Evolutionary conservation across 1,140 invertebrate species (phyloP).

Genomic region (Dreissena rostriformis): DNA sequence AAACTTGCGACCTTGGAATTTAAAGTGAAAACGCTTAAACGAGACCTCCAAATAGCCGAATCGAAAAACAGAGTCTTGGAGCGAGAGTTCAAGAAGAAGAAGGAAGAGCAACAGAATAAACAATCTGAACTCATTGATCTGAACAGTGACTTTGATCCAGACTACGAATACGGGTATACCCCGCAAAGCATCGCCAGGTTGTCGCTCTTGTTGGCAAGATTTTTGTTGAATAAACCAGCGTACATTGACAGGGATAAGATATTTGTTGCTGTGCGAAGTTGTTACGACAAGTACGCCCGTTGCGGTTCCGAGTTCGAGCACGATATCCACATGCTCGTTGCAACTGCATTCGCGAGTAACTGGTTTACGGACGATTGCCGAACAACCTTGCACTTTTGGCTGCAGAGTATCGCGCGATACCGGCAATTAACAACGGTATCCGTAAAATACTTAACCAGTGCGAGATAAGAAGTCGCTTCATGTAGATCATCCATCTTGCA

Average conservation of each 20-base stretch:
- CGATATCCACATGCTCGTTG: slow-evolving; percentile 78
- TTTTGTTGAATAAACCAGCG: slow-evolving; percentile 70
- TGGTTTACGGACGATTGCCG: slow-evolving; percentile 74
- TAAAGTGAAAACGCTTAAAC: slow-evolving; percentile 67
- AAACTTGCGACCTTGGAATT: slow-evolving; percentile 69
- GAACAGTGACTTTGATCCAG: slow-evolving; percentile 70
- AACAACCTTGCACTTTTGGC: slow-evolving; percentile 71
- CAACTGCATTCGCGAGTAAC: slow-evolving; percentile 76
- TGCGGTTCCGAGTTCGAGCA: slow-evolving; percentile 66
- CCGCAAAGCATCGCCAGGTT: slow-evolving; percentile 72
- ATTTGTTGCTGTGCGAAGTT: slow-evolving; percentile 68
- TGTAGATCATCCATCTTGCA: too few species aligned
- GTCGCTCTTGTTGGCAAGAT: slow-evolving; percentile 72
- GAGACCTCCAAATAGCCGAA: slow-evolving; percentile 70
- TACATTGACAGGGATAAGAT: slow-evolving; percentile 72
- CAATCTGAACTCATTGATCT: slow-evolving; percentile 66
- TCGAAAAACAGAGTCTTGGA: slow-evolving; percentile 70
- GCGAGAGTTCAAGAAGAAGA: slow-evolving; percentile 65
- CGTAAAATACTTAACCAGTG: slow-evolving; percentile 46
- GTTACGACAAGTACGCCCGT: slow-evolving; percentile 70
- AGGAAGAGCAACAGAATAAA: slow-evolving; percentile 67
- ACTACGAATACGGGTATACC: slow-evolving; percentile 72
- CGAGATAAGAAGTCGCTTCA: too few species aligned
- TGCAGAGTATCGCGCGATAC: slow-evolving; percentile 70
- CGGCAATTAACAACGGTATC: slow-evolving; percentile 46